Evolutionary conservation across 1,140 invertebrate species (phyloP).

Genomic region (Chironomus striatipennis): DNA sequence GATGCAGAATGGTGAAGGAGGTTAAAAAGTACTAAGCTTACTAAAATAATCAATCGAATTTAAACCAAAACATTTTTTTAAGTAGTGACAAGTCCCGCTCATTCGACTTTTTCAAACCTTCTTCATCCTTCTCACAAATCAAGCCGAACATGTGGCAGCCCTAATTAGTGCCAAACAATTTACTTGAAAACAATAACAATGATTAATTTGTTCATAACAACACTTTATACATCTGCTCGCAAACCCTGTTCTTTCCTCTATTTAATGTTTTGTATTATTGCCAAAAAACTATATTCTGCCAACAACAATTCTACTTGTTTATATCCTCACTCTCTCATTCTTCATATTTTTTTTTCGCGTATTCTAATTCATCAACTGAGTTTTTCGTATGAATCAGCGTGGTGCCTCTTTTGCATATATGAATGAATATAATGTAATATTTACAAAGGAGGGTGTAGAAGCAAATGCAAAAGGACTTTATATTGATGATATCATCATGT

Average conservation of each 20-base stretch:
- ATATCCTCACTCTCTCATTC: too few relatives aligned
- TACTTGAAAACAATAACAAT: too few relatives aligned
- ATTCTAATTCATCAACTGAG: not conserved
- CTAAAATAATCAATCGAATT: too few relatives aligned
- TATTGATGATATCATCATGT: not conserved
- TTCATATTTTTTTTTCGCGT: not conserved
- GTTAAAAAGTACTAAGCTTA: too few relatives aligned
- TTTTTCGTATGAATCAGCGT: constrained; percentile 23
- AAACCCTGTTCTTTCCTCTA: not conserved
- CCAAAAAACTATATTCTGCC: constrained; percentile 1
- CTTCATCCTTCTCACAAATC: too few relatives aligned
- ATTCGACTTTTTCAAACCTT: too few relatives aligned
- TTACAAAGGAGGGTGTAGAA: not conserved
- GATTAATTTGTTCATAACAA: too few relatives aligned
- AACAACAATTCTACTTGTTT: not conserved
- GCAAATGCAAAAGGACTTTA: not conserved
- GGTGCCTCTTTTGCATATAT: not conserved
- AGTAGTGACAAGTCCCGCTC: too few relatives aligned
- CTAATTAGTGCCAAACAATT: too few relatives aligned
- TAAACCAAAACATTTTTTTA: too few relatives aligned
- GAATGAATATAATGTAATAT: not conserved
- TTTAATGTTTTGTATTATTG: not conserved
- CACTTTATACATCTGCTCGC: not conserved
- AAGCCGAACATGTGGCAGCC: too few relatives aligned
- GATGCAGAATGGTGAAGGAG: too few relatives aligned